These are phyloP conservation scores for Eupsilia transversa DNA, from an alignment of 2,888 invertebrate species.

Conservation along the genomic window DNA sequence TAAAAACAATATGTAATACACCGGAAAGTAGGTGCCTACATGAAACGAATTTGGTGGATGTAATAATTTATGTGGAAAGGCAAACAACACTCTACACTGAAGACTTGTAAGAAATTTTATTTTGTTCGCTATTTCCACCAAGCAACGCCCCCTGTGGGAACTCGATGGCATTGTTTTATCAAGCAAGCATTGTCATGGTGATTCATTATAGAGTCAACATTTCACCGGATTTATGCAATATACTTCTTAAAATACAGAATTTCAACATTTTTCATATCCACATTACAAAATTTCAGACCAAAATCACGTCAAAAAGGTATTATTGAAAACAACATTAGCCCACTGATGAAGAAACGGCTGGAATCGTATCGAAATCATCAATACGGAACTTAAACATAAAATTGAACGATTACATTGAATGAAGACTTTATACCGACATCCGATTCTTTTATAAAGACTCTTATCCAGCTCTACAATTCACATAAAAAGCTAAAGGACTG, in stretches of 20 bases:
- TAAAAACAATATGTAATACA: slow-evolving; percentile 19
- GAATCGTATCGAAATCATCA: slow-evolving; percentile 51
- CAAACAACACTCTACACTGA: slow-evolving; percentile 23
- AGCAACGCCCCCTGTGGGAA: slow-evolving; percentile 84
- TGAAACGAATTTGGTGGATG: slow-evolving; percentile 15
- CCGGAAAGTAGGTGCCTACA: neutral
- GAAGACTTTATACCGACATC: slow-evolving; percentile 55
- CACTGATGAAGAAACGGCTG: slow-evolving; percentile 45
- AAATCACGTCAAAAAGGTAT: slow-evolving; percentile 17
- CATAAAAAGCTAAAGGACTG: slow-evolving; percentile 74
- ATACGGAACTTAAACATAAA: slow-evolving; percentile 57
- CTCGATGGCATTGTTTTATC: slow-evolving; percentile 79
- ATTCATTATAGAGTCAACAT: slow-evolving; percentile 77
- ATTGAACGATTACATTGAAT: slow-evolving; percentile 56
- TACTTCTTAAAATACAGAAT: slow-evolving; percentile 17
- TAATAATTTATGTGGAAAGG: slow-evolving; percentile 11
- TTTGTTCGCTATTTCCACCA: slow-evolving; percentile 59
- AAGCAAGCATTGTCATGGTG: slow-evolving; percentile 86
- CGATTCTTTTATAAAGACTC: slow-evolving; percentile 56
- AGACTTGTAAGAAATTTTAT: slow-evolving; percentile 26
- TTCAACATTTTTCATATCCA: slow-evolving; percentile 8
- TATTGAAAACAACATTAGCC: slow-evolving; percentile 41
- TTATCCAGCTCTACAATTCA: slow-evolving; percentile 66
- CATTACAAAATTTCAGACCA: neutral
- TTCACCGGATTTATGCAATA: slow-evolving; percentile 52